phyloP scores from a whole-genome alignment of 2,113 vertebrate genomes.

The Sinocyclocheilus anshuiensis region DNA sequence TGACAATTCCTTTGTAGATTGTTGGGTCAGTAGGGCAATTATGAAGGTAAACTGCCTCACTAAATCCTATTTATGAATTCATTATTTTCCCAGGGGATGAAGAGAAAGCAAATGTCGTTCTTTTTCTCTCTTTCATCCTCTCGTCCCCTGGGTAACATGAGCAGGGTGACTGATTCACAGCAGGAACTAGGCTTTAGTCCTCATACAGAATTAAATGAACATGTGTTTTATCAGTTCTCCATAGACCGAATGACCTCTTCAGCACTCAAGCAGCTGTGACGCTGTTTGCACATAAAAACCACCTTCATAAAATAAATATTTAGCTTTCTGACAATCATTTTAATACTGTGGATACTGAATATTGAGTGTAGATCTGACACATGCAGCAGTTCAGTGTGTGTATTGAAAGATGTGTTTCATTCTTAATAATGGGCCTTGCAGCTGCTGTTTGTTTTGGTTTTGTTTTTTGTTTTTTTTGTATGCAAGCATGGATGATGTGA shows the following conservation, averaged over 20 bases:
- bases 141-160: conserved; percentile 29
- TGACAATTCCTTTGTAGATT: not conserved
- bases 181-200: not conserved
- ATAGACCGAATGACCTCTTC: not conserved
- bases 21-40: conserved; percentile 11
- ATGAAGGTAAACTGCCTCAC: not conserved
- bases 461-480: too few species aligned
- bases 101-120: not conserved
- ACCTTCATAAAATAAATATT: not conserved
- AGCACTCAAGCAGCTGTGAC: not conserved
- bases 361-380: not conserved
- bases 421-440: not conserved
- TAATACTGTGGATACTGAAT: not conserved
- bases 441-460: not conserved
- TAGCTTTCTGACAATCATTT: not conserved
- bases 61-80: conserved; percentile 13
- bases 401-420: not conserved
- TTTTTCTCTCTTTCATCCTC: not conserved
- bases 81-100: not conserved
- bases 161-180: conserved; percentile 2
- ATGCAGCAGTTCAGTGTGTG: not conserved
- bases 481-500: not conserved
- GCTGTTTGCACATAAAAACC: not conserved
- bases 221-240: not conserved
- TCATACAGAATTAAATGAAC: not conserved